phyloP scores from a whole-genome alignment of 2,888 invertebrate species.

The Caenorhabditis sinica region DNA sequence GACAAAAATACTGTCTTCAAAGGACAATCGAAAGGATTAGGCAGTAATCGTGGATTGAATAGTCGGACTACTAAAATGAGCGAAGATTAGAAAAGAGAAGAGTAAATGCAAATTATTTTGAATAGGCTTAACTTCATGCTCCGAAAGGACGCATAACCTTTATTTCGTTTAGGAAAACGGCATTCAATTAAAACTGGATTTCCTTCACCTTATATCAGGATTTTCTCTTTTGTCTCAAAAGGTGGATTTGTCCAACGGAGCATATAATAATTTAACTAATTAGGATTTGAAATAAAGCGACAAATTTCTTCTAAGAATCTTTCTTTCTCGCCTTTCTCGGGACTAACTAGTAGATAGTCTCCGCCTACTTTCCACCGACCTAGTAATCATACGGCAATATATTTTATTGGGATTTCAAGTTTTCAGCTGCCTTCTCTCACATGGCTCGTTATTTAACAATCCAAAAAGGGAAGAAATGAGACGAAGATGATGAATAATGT shows the following conservation, averaged over 20 bases:
- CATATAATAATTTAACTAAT: background rate
- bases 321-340: too few relatives aligned
- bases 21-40: background rate
- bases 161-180: background rate
- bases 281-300: conserved; percentile 5
- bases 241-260: background rate
- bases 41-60: background rate
- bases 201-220: too few relatives aligned
- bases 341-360: background rate
- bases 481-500: conserved; percentile 54
- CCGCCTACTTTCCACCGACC: conserved; percentile 12
- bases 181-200: conserved; percentile 15
- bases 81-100: background rate
- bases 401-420: conserved; percentile 7
- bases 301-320: conserved; percentile 19
- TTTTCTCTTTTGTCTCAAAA: background rate
- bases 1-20: background rate
- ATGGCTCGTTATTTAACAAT: conserved; percentile 29
- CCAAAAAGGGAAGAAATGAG: conserved; percentile 19
- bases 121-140: background rate
- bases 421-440: conserved; percentile 30
- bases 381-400: conserved; percentile 20
- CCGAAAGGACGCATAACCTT: background rate
- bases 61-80: background rate
- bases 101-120: background rate